Percentiles rank a stretch among this genome's conserved stretches.
Evolutionary conservation across 2,797 vertebrate genomes (phyloP).

Genomic region (Enteromius trimaculatus): DNA sequence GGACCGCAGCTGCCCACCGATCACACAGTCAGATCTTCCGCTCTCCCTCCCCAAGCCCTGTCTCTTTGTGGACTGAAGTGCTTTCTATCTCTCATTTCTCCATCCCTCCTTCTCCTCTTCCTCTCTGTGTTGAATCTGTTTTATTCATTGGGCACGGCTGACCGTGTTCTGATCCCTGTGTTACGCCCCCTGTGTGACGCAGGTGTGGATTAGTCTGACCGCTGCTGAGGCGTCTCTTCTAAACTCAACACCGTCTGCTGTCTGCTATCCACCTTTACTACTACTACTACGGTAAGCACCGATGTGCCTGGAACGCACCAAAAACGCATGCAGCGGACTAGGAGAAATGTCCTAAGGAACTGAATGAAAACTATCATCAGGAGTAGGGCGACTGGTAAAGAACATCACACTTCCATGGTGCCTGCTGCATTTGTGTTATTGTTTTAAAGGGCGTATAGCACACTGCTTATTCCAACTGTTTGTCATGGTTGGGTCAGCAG

Average conservation of each 20-base stretch:
- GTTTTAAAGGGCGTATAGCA: constrained; percentile 7
- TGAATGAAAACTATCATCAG: constrained; percentile 40
- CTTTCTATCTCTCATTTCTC: constrained; percentile 71
- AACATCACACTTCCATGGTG: constrained; percentile 26
- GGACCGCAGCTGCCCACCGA: constrained; percentile 75
- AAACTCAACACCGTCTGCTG: constrained; percentile 85
- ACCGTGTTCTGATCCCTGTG: constrained; percentile 85
- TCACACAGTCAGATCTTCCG: constrained; percentile 77
- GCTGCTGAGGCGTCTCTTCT: constrained; percentile 89
- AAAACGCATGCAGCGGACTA: constrained; percentile 24
- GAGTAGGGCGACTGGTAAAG: constrained; percentile 36
- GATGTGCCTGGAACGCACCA: constrained; percentile 37
- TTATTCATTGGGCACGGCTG: constrained; percentile 62
- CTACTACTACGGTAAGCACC: constrained; percentile 50
- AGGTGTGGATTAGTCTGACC: constrained; percentile 96
- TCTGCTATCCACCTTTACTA: constrained; percentile 78
- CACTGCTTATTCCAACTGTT: neutral
- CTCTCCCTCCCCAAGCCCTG: constrained; percentile 67
- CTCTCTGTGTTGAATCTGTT: constrained; percentile 69
- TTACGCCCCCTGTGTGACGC: constrained; percentile 95
- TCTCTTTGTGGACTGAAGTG: constrained; percentile 77
- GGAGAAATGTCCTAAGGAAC: constrained; percentile 46
- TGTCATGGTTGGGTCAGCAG: neutral
- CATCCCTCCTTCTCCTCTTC: constrained; percentile 64
- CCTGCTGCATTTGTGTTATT: constrained; percentile 31